phyloP scores from a whole-genome alignment of 2,888 invertebrate genomes.

The Eretmocerus hayati region DNA sequence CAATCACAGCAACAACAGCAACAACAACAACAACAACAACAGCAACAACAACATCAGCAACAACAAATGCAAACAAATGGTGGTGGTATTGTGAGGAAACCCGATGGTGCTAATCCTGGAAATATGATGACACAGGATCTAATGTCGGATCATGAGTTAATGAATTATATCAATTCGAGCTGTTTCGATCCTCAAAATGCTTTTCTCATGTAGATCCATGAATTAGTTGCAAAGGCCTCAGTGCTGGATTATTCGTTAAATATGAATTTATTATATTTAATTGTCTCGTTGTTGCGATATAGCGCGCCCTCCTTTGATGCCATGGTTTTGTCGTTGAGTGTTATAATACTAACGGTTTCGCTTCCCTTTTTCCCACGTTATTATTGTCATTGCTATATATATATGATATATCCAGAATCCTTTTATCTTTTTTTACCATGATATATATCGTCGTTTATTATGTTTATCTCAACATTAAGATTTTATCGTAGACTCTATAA shows the following conservation, averaged over 20 bases:
- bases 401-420: too few relatives aligned
- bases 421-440: slow-evolving; percentile 6
- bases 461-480: not conserved
- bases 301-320: not conserved
- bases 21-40: not conserved
- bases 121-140: slow-evolving; percentile 64
- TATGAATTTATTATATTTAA: too few relatives aligned
- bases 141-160: slow-evolving; percentile 81
- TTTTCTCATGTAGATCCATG: slow-evolving; percentile 42
- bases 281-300: too few relatives aligned
- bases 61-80: slow-evolving; percentile 33
- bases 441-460: not conserved
- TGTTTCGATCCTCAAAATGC: slow-evolving; percentile 64
- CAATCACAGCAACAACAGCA: too few relatives aligned
- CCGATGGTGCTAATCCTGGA: slow-evolving; percentile 32
- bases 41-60: slow-evolving; percentile 21
- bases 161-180: slow-evolving; percentile 83
- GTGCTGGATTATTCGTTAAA: too few relatives aligned
- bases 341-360: slow-evolving; percentile 8
- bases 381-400: too few relatives aligned
- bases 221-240: too few relatives aligned
- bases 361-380: too few relatives aligned
- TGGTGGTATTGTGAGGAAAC: slow-evolving; percentile 51
- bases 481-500: not conserved
- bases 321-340: slow-evolving; percentile 13